Evolutionary conservation across 1,140 invertebrate species (phyloP).

Genomic region (Drosophila kikkawai): DNA sequence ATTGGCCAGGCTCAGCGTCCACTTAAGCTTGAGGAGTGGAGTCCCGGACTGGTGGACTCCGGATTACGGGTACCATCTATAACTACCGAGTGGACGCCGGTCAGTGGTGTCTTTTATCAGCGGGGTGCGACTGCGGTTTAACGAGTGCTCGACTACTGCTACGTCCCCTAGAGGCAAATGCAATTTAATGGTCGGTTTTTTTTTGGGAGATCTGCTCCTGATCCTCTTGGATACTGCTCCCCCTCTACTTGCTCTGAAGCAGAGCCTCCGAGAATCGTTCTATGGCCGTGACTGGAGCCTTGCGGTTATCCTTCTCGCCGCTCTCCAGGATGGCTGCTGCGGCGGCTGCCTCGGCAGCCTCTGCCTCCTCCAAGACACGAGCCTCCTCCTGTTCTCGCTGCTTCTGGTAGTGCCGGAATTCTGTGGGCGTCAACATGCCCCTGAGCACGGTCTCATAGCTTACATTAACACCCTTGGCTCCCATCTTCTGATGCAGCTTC

Average conservation of each 20-base stretch:
- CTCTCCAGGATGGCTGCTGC: conserved; percentile 34
- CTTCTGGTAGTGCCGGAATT: conserved; percentile 88
- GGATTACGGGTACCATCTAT: conserved; percentile 30
- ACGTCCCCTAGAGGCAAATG: conserved; percentile 63
- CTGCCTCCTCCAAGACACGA: conserved; percentile 62
- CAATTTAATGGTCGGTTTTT: conserved; percentile 55
- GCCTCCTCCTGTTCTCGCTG: conserved; percentile 79
- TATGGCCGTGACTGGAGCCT: conserved; percentile 62
- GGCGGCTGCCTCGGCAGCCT: conserved; percentile 59
- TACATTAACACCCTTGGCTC: conserved; percentile 89
- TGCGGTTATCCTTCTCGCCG: conserved; percentile 56
- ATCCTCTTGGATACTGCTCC: conserved; percentile 9
- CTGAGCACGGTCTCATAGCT: conserved; percentile 89
- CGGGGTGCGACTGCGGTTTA: conserved; percentile 45
- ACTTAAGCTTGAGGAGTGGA: conserved; percentile 46
- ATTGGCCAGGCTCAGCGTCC: conserved; percentile 57
- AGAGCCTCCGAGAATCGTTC: conserved; percentile 74
- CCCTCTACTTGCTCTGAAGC: conserved; percentile 59
- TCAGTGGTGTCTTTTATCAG: conserved; percentile 26
- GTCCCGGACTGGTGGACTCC: neutral
- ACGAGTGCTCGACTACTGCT: conserved; percentile 54
- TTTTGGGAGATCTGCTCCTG: neutral
- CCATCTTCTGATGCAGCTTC: conserved; percentile 89
- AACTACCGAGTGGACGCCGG: conserved; percentile 40
- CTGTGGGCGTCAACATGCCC: conserved; percentile 90